Percentiles rank a stretch among this genome's conserved stretches.
Evolutionary conservation across 2,888 invertebrate genomes (phyloP).

Genomic region (Polydrusus cervinus): DNA sequence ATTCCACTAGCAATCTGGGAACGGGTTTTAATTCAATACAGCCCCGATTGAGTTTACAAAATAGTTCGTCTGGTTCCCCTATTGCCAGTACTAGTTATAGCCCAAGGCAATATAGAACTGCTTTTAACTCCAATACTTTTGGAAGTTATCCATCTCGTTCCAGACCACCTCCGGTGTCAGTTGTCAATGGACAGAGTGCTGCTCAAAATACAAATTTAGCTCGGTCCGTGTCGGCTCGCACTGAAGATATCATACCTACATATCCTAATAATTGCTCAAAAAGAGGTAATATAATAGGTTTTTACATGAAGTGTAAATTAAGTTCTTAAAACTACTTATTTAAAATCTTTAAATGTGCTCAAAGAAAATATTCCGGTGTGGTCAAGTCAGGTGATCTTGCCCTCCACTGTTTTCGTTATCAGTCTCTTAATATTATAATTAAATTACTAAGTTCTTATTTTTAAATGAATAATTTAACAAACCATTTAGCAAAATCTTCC

Average conservation of each 20-base stretch:
- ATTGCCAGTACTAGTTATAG: neutral
- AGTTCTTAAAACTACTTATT: too few relatives aligned
- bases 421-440: too few relatives aligned
- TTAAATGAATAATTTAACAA: too few relatives aligned
- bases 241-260: slow-evolving; percentile 13
- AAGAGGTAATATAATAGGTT: neutral
- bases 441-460: too few relatives aligned
- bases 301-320: too few relatives aligned
- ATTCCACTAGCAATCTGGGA: neutral
- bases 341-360: too few relatives aligned
- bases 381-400: too few relatives aligned
- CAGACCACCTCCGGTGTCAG: neutral
- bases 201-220: neutral
- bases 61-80: neutral
- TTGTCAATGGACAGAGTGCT: neutral
- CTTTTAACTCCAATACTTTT: slow-evolving; percentile 1
- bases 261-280: slow-evolving; percentile 10
- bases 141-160: slow-evolving; percentile 22
- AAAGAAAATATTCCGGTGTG: too few relatives aligned
- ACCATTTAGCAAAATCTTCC: too few relatives aligned
- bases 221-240: neutral
- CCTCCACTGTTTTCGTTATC: too few relatives aligned
- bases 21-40: neutral
- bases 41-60: neutral
- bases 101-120: neutral